phyloP scores from a whole-genome alignment of 2,113 vertebrate species.

The Spheniscus mendiculus region DNA sequence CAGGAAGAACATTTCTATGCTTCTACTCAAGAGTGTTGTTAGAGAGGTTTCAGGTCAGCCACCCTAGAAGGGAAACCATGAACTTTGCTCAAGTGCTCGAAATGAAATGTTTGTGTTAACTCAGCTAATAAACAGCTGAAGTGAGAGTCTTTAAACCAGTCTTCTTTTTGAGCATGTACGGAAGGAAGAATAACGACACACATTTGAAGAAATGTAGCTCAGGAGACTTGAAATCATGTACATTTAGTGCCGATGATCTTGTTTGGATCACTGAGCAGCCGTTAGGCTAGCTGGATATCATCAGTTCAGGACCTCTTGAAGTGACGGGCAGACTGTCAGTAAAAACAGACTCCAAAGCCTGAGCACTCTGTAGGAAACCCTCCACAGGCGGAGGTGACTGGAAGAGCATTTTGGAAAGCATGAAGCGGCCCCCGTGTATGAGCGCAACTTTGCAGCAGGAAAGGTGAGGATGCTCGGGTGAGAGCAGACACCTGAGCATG shows the following conservation, averaged over 20 bases:
- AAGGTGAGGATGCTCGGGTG: neutral
- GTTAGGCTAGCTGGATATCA: neutral
- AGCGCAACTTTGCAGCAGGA: neutral
- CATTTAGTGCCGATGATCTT: neutral
- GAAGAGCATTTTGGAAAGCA: neutral
- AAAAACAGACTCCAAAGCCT: neutral
- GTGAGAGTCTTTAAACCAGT: constrained; percentile 34
- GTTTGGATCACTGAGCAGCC: neutral
- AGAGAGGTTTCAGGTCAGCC: constrained; percentile 17
- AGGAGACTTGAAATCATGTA: neutral
- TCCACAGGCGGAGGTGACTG: neutral
- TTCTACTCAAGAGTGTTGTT: neutral
- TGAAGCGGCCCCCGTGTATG: rapidly evolving
- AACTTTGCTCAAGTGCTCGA: neutral
- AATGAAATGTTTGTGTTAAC: constrained; percentile 45
- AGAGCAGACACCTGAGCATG: neutral
- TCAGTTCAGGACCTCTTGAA: neutral
- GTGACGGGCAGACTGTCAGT: neutral
- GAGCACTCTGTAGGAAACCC: neutral
- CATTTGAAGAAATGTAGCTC: constrained; percentile 32
- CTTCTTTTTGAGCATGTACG: neutral
- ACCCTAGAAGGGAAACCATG: neutral
- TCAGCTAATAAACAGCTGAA: constrained; percentile 44
- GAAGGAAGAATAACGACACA: constrained; percentile 2
- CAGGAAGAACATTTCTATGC: neutral